Conservation (phyloP, 2,888 invertebrate species). For the Itoplectis maculator region DNA sequence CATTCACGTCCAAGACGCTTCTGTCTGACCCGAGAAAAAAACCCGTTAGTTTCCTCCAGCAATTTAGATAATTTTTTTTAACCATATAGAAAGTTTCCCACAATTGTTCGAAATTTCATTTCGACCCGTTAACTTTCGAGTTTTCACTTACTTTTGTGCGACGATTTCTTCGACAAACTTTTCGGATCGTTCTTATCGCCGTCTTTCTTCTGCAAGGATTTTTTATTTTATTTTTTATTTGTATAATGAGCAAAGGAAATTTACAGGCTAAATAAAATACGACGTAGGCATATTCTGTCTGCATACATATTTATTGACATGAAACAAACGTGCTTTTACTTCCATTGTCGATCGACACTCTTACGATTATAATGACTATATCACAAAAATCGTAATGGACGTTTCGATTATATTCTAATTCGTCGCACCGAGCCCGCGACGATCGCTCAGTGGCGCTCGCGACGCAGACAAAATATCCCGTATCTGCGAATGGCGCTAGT, state of each 20-base stretch:
- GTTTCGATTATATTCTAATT: slow-evolving; percentile 23
- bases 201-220: slow-evolving; percentile 55
- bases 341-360: slow-evolving; percentile 9
- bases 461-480: slow-evolving; percentile 66
- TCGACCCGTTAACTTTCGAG: neutral
- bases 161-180: slow-evolving; percentile 45
- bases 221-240: slow-evolving; percentile 30
- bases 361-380: slow-evolving; percentile 22
- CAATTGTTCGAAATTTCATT: neutral
- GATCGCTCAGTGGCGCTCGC: slow-evolving; percentile 26
- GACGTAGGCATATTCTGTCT: slow-evolving; percentile 65
- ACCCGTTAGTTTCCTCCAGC: neutral
- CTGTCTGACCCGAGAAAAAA: slow-evolving; percentile 40
- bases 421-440: neutral
- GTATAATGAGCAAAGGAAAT: neutral
- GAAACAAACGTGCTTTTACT: slow-evolving; percentile 36
- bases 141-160: slow-evolving; percentile 53
- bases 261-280: slow-evolving; percentile 36
- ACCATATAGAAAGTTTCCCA: neutral
- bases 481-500: slow-evolving; percentile 48
- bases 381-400: too few relatives aligned
- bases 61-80: neutral
- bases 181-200: slow-evolving; percentile 16
- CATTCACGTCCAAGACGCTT: slow-evolving; percentile 39
- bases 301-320: slow-evolving; percentile 67